A percentile compares a stretch with the other conserved stretches of the same genome.
Conservation (phyloP, 1,140 invertebrate genomes). For the Tetramorium alpestre region DNA sequence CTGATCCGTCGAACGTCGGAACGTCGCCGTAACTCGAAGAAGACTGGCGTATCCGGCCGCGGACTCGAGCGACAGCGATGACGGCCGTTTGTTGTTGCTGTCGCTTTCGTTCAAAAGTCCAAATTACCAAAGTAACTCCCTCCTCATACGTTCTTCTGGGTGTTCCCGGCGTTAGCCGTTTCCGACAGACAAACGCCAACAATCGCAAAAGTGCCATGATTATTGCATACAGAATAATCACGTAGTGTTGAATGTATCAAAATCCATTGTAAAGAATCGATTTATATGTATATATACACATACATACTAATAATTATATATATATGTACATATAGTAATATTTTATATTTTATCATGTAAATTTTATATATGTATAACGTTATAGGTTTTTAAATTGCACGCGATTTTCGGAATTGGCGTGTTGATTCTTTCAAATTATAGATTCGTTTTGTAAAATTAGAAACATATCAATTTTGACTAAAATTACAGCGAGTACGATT, state of each 20-base stretch:
- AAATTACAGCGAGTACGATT: background rate
- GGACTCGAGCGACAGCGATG: slow-evolving; percentile 73
- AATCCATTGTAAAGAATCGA: background rate
- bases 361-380: background rate
- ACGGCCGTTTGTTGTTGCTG: slow-evolving; percentile 79
- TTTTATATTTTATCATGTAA: no score
- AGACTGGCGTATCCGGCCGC: slow-evolving; percentile 78
- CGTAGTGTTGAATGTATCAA: background rate
- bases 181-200: background rate
- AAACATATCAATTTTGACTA: background rate
- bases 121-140: slow-evolving; percentile 69
- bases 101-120: slow-evolving; percentile 74
- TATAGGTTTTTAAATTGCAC: background rate
- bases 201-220: slow-evolving; percentile 19
- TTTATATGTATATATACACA: background rate
- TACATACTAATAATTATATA: no score
- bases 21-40: slow-evolving; percentile 64
- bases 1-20: slow-evolving; percentile 75
- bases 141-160: slow-evolving; percentile 60
- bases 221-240: slow-evolving; percentile 12
- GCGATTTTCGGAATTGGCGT: background rate
- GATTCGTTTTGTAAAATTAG: background rate
- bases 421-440: background rate
- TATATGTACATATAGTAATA: no score
- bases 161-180: slow-evolving; percentile 58